Base-by-base conservation (phyloP, 2,797 vertebrate genomes). In the Ptychobarbus kaznakovi region DNA sequence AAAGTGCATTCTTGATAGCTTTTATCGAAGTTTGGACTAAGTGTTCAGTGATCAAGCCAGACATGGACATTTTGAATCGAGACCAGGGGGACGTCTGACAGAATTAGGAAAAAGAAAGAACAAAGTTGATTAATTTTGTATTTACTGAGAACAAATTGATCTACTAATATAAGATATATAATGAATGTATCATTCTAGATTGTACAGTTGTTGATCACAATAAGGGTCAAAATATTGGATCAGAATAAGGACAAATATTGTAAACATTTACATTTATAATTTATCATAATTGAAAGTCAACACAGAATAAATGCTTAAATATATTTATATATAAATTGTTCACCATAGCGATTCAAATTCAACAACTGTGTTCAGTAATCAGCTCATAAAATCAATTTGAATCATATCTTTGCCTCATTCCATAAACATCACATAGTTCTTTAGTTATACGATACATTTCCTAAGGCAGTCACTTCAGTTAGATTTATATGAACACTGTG, bases 21-120 rank as follows among this genome's bases (percentile, higher is more conserved):
- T 94, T 95, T 94, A 94, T 93, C 92, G 92, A 83, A 63, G 87
- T 90, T 86, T 89, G 88, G 91, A 84, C 79, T 56, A 88, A 91
- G 91, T 86, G 88, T 78, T 93, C 91, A 69, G 90, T 92, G 92
- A 93, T 92, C 87, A 86, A 91, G 89, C 85, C 82, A 84, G 90
- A 90, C 89, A 53, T 91, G 89, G 89, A 91, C 91, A 90, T 87
- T 87, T 86, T 82, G 35, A 76, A 63, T 74, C 56, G 65, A 66
- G 38, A 74, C 18, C 82, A 87, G 11, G 80, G 38, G 75, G 38
- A 66, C 82, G 78, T 89, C 84, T 88, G 86, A 89, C 86, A 74
- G 40, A 78, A 65, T 86, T 91, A 86, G 38, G 65, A 53, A 18
- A 66, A 58, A 75, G 51, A 15, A 61, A 46, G 53, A 69, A 46